phyloP scores from a whole-genome alignment of 1,140 invertebrate species.

The Ladona fulva region DNA sequence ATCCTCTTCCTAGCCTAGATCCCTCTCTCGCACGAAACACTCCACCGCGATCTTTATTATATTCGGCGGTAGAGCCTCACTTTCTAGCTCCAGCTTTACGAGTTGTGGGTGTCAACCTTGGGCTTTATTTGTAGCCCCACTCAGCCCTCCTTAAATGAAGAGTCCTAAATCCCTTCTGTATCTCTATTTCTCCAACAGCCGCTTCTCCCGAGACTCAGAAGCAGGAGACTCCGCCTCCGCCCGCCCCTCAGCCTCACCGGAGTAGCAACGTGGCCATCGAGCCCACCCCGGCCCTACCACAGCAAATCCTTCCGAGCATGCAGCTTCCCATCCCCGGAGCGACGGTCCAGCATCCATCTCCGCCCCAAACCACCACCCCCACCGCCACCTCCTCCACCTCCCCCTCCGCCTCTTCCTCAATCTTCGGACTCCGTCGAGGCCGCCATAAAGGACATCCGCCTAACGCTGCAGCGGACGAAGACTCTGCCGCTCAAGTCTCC shows the following conservation, averaged over 20 bases:
- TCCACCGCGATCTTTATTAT: no score
- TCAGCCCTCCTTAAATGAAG: neutral
- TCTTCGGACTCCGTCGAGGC: slow-evolving; percentile 47
- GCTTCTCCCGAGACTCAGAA: slow-evolving; percentile 18
- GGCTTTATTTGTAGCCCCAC: neutral
- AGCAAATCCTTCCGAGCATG: neutral
- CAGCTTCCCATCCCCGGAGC: neutral
- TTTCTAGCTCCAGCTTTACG: neutral
- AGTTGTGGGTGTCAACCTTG: neutral
- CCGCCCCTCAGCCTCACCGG: slow-evolving; percentile 53
- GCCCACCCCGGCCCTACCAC: slow-evolving; percentile 31
- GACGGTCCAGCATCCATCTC: neutral
- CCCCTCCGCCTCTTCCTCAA: slow-evolving; percentile 10
- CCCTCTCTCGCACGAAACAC: no score
- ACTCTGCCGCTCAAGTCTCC: slow-evolving; percentile 46
- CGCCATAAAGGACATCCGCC: slow-evolving; percentile 70
- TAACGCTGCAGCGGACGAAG: slow-evolving; percentile 68
- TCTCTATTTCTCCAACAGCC: neutral
- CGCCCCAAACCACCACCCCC: neutral
- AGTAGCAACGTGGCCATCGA: slow-evolving; percentile 33
- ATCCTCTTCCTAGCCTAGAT: no score
- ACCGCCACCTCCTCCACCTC: slow-evolving; percentile 20
- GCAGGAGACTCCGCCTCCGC: slow-evolving; percentile 51
- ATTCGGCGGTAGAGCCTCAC: neutral
- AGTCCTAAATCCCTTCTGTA: neutral